Evolutionary conservation across 2,888 invertebrate genomes (phyloP).

Genomic region (Chloroclystis v-ata): DNA sequence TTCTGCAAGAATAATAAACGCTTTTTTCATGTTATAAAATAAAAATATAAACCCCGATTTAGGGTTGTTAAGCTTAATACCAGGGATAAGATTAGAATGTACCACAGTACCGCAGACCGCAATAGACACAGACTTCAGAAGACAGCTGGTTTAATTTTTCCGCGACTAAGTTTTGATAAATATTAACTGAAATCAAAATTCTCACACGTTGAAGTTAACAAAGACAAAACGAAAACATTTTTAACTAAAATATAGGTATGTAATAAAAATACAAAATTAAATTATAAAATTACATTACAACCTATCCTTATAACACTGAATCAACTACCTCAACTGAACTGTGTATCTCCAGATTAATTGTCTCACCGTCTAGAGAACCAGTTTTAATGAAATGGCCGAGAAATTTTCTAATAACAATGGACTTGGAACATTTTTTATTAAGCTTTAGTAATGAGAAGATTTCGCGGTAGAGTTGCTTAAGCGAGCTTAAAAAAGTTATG

Average conservation of each 20-base stretch:
- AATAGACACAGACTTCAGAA: not conserved
- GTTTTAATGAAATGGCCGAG: constrained; percentile 28
- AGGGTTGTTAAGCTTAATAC: constrained; percentile 26
- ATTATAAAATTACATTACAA: no score
- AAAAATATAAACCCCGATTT: constrained; percentile 27
- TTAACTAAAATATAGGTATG: no score
- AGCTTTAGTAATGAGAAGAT: constrained; percentile 28
- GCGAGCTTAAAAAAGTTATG: constrained; percentile 8
- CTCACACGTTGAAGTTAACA: no score
- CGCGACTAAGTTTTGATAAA: no score
- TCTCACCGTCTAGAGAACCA: constrained; percentile 24
- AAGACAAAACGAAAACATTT: no score
- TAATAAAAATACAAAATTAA: no score
- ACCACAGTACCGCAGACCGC: constrained; percentile 7
- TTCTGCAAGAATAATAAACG: constrained; percentile 3
- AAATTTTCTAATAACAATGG: constrained; percentile 27
- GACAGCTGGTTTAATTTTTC: not conserved
- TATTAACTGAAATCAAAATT: no score
- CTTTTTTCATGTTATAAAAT: constrained; percentile 19
- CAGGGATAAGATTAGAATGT: constrained; percentile 24
- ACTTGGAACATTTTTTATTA: constrained; percentile 22
- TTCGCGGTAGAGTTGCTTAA: constrained; percentile 17
- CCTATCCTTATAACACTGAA: no score
- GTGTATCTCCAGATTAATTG: constrained; percentile 25
- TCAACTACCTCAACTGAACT: constrained; percentile 4